phyloP scores from a whole-genome alignment of 2,888 invertebrate genomes.

The Pseudoips prasinana region DNA sequence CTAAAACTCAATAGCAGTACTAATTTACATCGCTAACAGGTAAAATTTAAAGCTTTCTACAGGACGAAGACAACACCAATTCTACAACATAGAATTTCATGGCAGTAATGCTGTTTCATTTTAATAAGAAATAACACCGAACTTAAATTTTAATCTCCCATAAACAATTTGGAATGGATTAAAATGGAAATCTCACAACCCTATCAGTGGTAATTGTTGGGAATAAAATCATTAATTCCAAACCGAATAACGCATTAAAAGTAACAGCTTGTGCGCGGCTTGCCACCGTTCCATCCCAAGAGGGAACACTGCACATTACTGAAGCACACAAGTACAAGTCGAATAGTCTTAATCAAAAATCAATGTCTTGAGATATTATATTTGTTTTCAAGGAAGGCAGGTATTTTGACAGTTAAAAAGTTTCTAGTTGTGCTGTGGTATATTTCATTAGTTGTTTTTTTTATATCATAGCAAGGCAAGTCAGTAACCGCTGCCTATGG shows the following conservation, averaged over 20 bases:
- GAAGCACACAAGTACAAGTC: constrained; percentile 10
- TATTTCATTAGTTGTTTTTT: no score
- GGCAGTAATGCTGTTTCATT: no score
- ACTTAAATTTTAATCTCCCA: constrained; percentile 40
- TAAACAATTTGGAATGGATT: constrained; percentile 57
- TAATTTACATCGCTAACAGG: no score
- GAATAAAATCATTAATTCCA: constrained; percentile 79
- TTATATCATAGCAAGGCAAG: no score
- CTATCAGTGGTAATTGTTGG: constrained; percentile 68
- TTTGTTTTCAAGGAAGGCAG: background rate
- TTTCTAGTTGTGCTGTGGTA: no score
- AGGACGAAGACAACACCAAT: no score
- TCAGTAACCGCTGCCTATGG: no score
- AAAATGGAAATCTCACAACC: constrained; percentile 47
- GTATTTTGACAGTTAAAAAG: no score
- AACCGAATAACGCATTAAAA: constrained; percentile 79
- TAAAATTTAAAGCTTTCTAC: no score
- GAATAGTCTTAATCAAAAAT: constrained; percentile 2
- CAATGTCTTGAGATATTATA: background rate
- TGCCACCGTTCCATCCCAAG: constrained; percentile 34
- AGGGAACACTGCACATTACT: constrained; percentile 18
- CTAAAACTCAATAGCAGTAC: no score
- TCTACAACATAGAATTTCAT: no score
- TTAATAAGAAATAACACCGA: no score
- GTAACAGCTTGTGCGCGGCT: constrained; percentile 75